Evolutionary conservation across 2,797 vertebrate species (phyloP), one percentile per base, ranked within the genome.

Genomic region (Notolepis coatsorum): DNA sequence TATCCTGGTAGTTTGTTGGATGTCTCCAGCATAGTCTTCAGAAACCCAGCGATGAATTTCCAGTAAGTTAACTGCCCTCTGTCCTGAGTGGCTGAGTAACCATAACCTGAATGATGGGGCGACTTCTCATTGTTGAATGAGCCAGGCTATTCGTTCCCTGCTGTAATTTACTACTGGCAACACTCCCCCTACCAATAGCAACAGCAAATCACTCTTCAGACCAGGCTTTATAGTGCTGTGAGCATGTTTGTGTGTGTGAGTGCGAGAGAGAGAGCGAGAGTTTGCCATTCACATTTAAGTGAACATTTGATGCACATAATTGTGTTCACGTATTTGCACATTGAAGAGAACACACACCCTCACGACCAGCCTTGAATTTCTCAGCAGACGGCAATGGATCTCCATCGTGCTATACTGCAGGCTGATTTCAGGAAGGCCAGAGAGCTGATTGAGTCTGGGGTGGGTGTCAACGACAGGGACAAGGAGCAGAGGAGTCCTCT

Each of bases 171-270:
- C 53, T 38, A 27, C 42, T 35, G 17, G 28, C 9, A 48, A 52
- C 42, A 62, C 65, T 64, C 62, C 65, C 35, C 42, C 61, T 37
- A 35, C 46, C 65, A 65, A 54, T 59, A 65, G 65, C 61, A 66
- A 65, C 68, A 46, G 42, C 45, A 54, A 50, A 33, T 54, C 53
- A 45, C 45, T 65, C 37, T 59, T 58, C 12, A 24, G 35, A 48
- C 7, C n/a, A n/a, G n/a, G 4, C 45, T 49, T 38, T 39, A 50
- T 31, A 4, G 39, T 31, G 23, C 10, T 18, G 24, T 62, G 28
- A 41, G 25, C 51, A 15, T 41, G 28, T n/a, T 27, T 23, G 43
- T 25, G 38, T 46, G 37, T 21, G 45, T 60, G 47, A 42, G 54
- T 37, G 30, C 35, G 45, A 15, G 35, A 25, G 41, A 2, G 9